Evolutionary conservation across 1,140 invertebrate genomes (phyloP).

Genomic region (Harpegnathos saltator): DNA sequence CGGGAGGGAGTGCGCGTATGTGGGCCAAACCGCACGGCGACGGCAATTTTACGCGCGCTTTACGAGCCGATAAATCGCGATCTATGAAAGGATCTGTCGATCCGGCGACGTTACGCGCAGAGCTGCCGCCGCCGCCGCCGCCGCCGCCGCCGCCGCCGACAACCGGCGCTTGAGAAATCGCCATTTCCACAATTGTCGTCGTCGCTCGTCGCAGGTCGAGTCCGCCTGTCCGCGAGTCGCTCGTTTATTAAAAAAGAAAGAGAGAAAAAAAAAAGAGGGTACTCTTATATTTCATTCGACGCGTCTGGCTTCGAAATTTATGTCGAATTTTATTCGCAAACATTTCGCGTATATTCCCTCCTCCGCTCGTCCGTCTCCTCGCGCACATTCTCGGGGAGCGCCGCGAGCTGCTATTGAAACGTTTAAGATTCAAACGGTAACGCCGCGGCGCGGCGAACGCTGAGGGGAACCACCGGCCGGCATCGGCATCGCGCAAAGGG

Average conservation of each 20-base stretch:
- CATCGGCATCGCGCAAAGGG: constrained; percentile 49
- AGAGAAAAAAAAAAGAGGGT: no score
- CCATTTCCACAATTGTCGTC: constrained; percentile 34
- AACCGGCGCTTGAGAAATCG: constrained; percentile 20
- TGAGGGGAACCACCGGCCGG: background rate
- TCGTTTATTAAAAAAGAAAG: no score
- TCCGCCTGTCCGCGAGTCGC: background rate
- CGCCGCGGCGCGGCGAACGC: constrained; percentile 2
- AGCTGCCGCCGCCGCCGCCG: constrained; percentile 18
- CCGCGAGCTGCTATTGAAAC: constrained; percentile 6
- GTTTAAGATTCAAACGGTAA: constrained; percentile 39
- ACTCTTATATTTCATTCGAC: no score
- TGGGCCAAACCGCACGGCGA: constrained; percentile 76
- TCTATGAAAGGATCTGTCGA: constrained; percentile 81
- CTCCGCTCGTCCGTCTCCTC: no score
- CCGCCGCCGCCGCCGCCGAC: no score
- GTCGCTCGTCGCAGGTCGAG: constrained; percentile 27
- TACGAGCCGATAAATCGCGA: constrained; percentile 83
- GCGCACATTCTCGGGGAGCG: background rate
- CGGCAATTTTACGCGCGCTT: constrained; percentile 73
- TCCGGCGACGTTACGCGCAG: constrained; percentile 56
- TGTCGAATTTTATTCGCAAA: no score
- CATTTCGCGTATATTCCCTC: no score
- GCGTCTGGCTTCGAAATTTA: no score
- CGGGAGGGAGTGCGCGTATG: constrained; percentile 63